These are phyloP conservation scores for Crax fasciolata DNA, from an alignment of 2,797 vertebrate genomes.

Conservation along the genomic window DNA sequence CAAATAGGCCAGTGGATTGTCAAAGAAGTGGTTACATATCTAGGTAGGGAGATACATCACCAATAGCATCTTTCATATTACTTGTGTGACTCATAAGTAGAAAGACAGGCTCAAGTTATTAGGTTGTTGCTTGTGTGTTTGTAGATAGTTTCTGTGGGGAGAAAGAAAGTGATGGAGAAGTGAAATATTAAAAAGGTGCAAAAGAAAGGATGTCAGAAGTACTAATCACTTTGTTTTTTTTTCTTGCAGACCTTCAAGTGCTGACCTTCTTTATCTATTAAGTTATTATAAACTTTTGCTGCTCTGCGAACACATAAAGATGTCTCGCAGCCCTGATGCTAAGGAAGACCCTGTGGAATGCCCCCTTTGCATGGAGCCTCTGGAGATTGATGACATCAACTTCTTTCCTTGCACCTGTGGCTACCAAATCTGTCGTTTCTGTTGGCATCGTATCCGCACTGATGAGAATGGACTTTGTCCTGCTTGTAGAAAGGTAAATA, in stretches of 20 bases:
- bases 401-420: slow-evolving; percentile 99
- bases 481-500: slow-evolving; percentile 97
- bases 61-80: background rate
- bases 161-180: background rate
- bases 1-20: background rate
- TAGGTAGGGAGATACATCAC: background rate
- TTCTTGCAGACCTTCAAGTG: slow-evolving; percentile 79
- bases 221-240: background rate
- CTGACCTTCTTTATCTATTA: slow-evolving; percentile 81
- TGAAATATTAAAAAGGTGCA: background rate
- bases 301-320: slow-evolving; percentile 85
- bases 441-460: slow-evolving; percentile 99
- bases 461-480: slow-evolving; percentile 99
- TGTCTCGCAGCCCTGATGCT: slow-evolving; percentile 99
- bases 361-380: slow-evolving; percentile 99
- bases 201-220: background rate
- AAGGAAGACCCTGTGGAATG: slow-evolving; percentile 99
- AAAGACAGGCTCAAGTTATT: background rate
- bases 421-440: slow-evolving; percentile 99
- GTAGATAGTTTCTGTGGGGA: background rate
- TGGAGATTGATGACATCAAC: slow-evolving; percentile 99
- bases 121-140: background rate
- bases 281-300: slow-evolving; percentile 88
- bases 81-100: background rate
- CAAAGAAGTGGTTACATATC: background rate